These are phyloP conservation scores for Yponomeuta plumbellus DNA, from an alignment of 2,888 invertebrate genomes.

Conservation along the genomic window DNA sequence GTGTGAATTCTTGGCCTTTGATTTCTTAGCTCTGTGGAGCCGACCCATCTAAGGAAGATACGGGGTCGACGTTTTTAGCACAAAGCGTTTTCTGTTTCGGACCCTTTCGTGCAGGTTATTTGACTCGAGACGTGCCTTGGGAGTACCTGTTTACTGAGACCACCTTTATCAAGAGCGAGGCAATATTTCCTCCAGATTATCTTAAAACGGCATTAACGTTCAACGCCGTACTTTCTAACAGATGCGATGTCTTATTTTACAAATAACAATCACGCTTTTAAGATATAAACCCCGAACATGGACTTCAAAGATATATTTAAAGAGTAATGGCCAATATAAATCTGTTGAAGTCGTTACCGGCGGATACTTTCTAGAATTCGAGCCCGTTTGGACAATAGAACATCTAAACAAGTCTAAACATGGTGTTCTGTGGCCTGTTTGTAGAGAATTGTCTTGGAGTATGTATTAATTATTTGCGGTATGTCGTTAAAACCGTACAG, in stretches of 20 bases:
- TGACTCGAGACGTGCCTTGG: constrained; percentile 63
- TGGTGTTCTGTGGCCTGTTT: constrained; percentile 30
- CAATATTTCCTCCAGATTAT: constrained; percentile 68
- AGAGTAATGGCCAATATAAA: constrained; percentile 17
- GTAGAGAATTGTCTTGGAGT: not conserved
- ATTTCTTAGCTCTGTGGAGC: constrained; percentile 46
- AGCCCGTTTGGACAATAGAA: constrained; percentile 1
- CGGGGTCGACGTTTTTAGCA: constrained; percentile 74
- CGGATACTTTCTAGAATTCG: constrained; percentile 13
- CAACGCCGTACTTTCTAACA: constrained; percentile 46
- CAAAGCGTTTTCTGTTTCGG: constrained; percentile 72
- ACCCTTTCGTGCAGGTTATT: constrained; percentile 66
- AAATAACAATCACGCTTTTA: constrained; percentile 60
- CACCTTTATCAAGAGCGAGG: constrained; percentile 57
- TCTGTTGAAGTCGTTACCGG: constrained; percentile 8
- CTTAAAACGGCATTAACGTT: constrained; percentile 58
- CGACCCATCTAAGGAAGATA: constrained; percentile 66
- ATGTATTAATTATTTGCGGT: constrained; percentile 41
- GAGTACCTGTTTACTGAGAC: constrained; percentile 59
- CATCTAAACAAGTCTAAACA: constrained; percentile 34
- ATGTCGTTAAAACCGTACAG: constrained; percentile 52
- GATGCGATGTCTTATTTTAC: constrained; percentile 63
- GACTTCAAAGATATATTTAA: constrained; percentile 12
- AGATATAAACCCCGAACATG: constrained; percentile 25
- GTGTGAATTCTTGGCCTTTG: not conserved